Percentiles rank a stretch among this genome's conserved stretches.
Evolutionary conservation across 1,140 invertebrate genomes (phyloP).

Genomic region (Conus betulinus): DNA sequence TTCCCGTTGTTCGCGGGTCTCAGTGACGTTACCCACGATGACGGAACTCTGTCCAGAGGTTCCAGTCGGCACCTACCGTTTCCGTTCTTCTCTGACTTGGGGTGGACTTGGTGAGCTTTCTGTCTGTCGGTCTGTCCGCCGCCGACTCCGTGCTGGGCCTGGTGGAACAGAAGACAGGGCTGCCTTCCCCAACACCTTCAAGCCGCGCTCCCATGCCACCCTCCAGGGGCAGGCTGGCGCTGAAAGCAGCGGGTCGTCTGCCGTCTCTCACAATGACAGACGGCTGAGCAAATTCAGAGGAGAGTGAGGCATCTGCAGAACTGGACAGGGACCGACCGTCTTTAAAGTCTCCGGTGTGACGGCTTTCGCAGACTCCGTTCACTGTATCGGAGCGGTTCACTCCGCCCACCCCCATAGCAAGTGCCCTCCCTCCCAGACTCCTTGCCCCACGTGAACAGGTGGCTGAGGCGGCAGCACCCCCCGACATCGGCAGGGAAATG

Average conservation of each 20-base stretch:
- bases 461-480: neutral
- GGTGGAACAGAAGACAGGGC: neutral
- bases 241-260: no score
- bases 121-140: neutral
- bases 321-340: neutral
- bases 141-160: neutral
- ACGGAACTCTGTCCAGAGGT: neutral
- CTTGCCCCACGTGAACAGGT: neutral
- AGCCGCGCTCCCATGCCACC: neutral
- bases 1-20: neutral
- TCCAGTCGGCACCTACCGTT: neutral
- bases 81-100: constrained; percentile 20
- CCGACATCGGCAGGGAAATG: neutral
- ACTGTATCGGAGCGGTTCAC: neutral
- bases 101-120: neutral
- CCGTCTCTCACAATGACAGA: neutral
- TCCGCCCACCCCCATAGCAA: neutral
- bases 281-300: neutral
- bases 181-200: neutral
- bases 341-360: neutral
- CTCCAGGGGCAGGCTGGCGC: neutral
- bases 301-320: neutral
- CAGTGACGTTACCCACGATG: neutral
- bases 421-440: neutral
- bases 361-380: neutral